Base-by-base conservation (phyloP, 2,888 invertebrate species). In the Tinea trinotella region DNA sequence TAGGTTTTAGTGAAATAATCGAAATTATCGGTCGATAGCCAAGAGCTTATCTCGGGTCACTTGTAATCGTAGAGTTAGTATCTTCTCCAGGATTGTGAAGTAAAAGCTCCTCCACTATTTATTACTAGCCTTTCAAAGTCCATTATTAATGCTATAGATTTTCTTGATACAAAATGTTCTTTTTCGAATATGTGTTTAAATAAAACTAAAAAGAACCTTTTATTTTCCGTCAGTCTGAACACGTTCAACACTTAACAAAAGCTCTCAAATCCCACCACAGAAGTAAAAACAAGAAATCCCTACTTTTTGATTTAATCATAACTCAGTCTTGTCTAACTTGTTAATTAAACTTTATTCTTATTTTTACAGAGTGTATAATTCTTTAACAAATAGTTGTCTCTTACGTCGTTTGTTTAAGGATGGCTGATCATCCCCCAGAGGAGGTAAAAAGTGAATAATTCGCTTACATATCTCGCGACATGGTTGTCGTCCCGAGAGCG, bases 371-470 rank as follows among this genome's bases (percentile, higher is more conserved):
- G 48, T 18, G 48, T 15, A 15, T 12, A 48, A n/a, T 48, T 20
- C 19, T 10, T 3, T 48, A 18, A 19, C 19, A 5, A n/a, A 19
- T 48, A 2, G 1, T 12, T 18, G 48, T 50, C 61, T 56, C 64
- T 67, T 74, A 63, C 61, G 67, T 61, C 64, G 59, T 64, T 67
- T 65, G 57, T 60, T 59, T 59, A 59, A 59, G 62, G 61, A 61
- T 59, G 58, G 60, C 60, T 59, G 65, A 69, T 74, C 65, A 70
- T 71, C 69, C 70, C 70, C 65, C 64, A 63, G 67, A 67, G 71
- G 70, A 71, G 70, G 72, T 71, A 74, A 77, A 76, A 81, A 75
- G 73, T 71, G 75, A 75, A 79, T 78, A 76, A 78, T 79, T 80
- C 74, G 66, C 69, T 65, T 69, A 71, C 70, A 74, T 70, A 73